These are phyloP conservation scores for Hemithea aestivaria DNA, from an alignment of 2,888 invertebrate genomes.

Conservation along the genomic window DNA sequence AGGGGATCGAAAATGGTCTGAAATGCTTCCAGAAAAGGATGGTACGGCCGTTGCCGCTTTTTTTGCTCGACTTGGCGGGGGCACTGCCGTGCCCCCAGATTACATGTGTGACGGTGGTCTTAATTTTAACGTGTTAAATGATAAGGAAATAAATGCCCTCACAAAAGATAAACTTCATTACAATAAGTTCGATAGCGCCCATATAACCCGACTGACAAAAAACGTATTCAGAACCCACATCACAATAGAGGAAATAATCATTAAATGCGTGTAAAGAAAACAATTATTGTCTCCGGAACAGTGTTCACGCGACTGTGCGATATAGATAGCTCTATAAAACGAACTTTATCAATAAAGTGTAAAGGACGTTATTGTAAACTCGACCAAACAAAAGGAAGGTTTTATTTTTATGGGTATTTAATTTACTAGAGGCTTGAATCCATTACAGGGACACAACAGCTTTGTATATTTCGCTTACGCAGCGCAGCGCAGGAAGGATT, in stretches of 20 bases:
- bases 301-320: constrained; percentile 21
- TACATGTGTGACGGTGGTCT: constrained; percentile 1
- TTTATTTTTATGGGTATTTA: constrained; percentile 2
- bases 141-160: constrained; percentile 6
- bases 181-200: constrained; percentile 9
- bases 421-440: too few species aligned
- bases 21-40: too few species aligned
- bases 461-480: too few species aligned
- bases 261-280: constrained; percentile 16
- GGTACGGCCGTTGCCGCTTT: too few species aligned
- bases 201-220: constrained; percentile 13
- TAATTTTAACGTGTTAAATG: constrained; percentile 7
- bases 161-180: constrained; percentile 9
- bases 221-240: constrained; percentile 17
- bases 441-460: too few species aligned
- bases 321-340: constrained; percentile 19
- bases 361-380: constrained; percentile 17
- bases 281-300: constrained; percentile 23
- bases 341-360: constrained; percentile 19
- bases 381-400: constrained; percentile 5
- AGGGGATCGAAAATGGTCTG: too few species aligned
- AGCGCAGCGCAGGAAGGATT: too few species aligned
- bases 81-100: too few species aligned
- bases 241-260: constrained; percentile 6
- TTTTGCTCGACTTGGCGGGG: too few species aligned